Percentiles rank a stretch among this genome's conserved stretches.
Conservation (phyloP, 53 echinoderm and acorn worm species). For the Crossaster papposus region DNA sequence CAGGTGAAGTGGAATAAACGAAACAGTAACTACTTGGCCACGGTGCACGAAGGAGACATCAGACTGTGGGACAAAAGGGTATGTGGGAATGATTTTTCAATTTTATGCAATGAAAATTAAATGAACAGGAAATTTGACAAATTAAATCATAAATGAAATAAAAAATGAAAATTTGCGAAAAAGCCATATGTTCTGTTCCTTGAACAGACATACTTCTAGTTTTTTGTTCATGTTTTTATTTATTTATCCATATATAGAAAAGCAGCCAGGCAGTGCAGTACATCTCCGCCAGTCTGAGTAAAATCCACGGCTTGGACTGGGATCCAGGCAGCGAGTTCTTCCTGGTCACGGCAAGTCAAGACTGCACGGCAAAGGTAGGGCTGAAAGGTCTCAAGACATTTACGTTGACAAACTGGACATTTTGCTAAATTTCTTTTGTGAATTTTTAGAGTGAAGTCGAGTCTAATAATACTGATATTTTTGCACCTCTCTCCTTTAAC, state of each 20-base stretch:
- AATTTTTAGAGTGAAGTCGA: neutral
- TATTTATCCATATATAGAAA: constrained; percentile 68
- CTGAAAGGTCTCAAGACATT: neutral
- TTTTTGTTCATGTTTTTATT: no score
- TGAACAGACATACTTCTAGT: no score
- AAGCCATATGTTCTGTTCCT: no score
- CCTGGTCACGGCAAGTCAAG: constrained; percentile 95
- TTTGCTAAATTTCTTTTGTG: neutral
- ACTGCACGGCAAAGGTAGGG: constrained; percentile 92
- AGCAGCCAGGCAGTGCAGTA: constrained; percentile 86
- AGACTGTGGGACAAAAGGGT: constrained; percentile 99
- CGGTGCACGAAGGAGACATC: constrained; percentile 93
- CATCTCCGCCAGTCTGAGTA: constrained; percentile 91
- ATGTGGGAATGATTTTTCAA: constrained; percentile 21
- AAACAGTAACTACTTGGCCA: constrained; percentile 80
- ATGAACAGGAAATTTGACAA: no score
- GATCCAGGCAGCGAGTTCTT: constrained; percentile 77
- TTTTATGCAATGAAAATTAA: no score
- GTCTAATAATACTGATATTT: no score
- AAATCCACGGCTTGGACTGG: constrained; percentile 98
- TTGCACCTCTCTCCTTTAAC: no score
- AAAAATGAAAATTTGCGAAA: no score
- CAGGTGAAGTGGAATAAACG: constrained; percentile 88
- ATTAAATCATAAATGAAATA: no score
- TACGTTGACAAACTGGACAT: neutral